Evolutionary conservation across 2,797 vertebrate genomes (phyloP), one percentile per base, ranked within the genome.

Genomic region (Sciurus carolinensis): DNA sequence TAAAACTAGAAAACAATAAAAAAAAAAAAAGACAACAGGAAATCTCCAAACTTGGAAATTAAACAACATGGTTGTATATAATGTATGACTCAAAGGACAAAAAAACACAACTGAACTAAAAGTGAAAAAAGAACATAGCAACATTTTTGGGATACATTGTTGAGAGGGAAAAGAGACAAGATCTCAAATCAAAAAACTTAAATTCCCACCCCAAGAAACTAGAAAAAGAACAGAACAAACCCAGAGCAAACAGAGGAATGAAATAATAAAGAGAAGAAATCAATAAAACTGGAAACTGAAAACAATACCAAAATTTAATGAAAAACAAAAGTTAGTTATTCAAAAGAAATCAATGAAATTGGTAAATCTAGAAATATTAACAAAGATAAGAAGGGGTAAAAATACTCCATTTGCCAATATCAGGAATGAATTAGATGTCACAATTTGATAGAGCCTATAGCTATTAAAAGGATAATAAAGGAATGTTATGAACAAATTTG

Each of bases 181-280:
- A 69, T 82, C 73, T 54, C 26, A 88, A 92, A 76, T 85, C 5
- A 72, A 1, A 39, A 52, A 30, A 88, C 36, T 20, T 75, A 91
- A 64, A 14, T 83, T 84, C 50, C 24, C 18, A 85, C 42, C 9
- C 67, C 26, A 83, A 69, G 57, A 71, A 92, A 75, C 13, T 54
- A 85, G 93, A 83, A 92, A 86, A 94, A 90, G 71, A n/a, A 84
- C 62, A 79, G 95, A 92, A 73, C 5, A 84, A 90, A 76, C 14
- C 50, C n/a, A 77, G 72, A 80, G n/a, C 20, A 92, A 83, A 94
- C 28, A 76, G 18, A 93, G 50, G 30, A 71, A 42, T 42, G 33
- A 90, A 94, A 71, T 75, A 84, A 77, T 67, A 57, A 77, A 79
- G 33, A 81, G 5, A 7, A 94, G 71, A 95, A 72, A 42, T 69